Evolutionary conservation across 2,113 vertebrate genomes (phyloP).

Genomic region (Rana temporaria): DNA sequence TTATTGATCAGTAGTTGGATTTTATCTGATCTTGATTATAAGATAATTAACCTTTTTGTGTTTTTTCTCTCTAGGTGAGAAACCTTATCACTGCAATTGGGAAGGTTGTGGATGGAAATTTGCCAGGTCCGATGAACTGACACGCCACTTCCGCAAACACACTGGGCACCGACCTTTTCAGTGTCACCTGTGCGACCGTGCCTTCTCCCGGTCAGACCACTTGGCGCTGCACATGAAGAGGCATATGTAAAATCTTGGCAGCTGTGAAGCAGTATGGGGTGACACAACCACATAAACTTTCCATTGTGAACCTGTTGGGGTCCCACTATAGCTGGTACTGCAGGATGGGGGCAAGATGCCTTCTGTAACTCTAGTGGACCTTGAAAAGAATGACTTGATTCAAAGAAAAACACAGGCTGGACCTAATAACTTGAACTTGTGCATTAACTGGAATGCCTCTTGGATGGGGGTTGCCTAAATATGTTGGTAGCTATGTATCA

Average conservation of each 20-base stretch:
- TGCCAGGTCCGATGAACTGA: slow-evolving; percentile 91
- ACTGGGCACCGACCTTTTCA: slow-evolving; percentile 95
- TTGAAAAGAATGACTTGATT: slow-evolving; percentile 66
- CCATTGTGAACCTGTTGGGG: slow-evolving; percentile 52
- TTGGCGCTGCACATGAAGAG: slow-evolving; percentile 96
- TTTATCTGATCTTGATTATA: neutral
- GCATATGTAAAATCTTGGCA: slow-evolving; percentile 79
- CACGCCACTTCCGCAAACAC: slow-evolving; percentile 95
- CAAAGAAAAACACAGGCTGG: slow-evolving; percentile 66
- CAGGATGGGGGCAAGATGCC: slow-evolving; percentile 60
- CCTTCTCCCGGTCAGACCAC: slow-evolving; percentile 94
- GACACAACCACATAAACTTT: slow-evolving; percentile 9
- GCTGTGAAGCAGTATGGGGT: slow-evolving; percentile 10
- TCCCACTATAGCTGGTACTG: slow-evolving; percentile 89
- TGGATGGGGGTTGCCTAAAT: slow-evolving; percentile 21
- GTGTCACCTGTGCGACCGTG: slow-evolving; percentile 93
- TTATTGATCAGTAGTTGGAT: neutral
- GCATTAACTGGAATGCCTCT: slow-evolving; percentile 52
- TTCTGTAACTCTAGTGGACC: slow-evolving; percentile 33
- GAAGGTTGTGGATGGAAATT: slow-evolving; percentile 97
- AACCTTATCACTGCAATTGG: slow-evolving; percentile 97
- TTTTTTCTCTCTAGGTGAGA: slow-evolving; percentile 79
- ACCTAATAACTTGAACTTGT: slow-evolving; percentile 62
- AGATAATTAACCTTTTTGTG: slow-evolving; percentile 2
- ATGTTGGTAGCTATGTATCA: slow-evolving; percentile 4